phyloP scores from a whole-genome alignment of 53 echinoderm and acorn worm species.

The Crossaster papposus region DNA sequence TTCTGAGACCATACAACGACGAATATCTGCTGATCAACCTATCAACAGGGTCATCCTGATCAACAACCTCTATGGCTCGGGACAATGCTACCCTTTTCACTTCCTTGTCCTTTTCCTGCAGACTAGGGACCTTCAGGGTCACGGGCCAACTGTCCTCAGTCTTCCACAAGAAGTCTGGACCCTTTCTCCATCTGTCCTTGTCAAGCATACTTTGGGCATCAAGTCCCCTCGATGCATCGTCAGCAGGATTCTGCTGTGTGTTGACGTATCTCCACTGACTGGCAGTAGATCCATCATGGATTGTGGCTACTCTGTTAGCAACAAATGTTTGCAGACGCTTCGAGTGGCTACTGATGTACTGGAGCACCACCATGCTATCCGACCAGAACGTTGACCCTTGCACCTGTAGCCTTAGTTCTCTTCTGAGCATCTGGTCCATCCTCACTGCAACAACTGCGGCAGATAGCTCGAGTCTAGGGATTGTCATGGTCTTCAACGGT shows the following conservation, averaged over 20 bases:
- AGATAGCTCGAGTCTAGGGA: constrained; percentile 58
- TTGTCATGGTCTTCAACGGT: constrained; percentile 60
- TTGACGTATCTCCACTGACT: constrained; percentile 55
- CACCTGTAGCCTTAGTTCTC: constrained; percentile 43
- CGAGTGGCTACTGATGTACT: constrained; percentile 55
- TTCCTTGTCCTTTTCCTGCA: constrained; percentile 16
- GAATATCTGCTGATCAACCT: constrained; percentile 26
- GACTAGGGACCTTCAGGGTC: background rate
- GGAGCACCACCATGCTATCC: constrained; percentile 61
- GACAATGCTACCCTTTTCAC: constrained; percentile 1
- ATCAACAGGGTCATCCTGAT: background rate
- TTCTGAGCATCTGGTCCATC: constrained; percentile 42
- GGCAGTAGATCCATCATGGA: constrained; percentile 56
- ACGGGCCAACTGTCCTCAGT: constrained; percentile 31
- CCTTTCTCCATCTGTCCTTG: constrained; percentile 33
- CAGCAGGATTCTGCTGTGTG: constrained; percentile 43
- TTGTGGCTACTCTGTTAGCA: constrained; percentile 58
- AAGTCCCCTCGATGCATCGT: constrained; percentile 59
- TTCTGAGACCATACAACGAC: constrained; percentile 10
- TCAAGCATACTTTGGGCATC: constrained; percentile 4
- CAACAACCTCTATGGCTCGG: background rate
- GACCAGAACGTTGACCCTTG: constrained; percentile 55
- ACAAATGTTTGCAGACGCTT: constrained; percentile 63
- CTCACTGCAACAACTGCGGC: constrained; percentile 50
- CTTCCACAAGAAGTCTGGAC: constrained; percentile 53